These are phyloP conservation scores for Larimichthys crocea DNA, from an alignment of 2,113 vertebrate species.

Conservation along the genomic window DNA sequence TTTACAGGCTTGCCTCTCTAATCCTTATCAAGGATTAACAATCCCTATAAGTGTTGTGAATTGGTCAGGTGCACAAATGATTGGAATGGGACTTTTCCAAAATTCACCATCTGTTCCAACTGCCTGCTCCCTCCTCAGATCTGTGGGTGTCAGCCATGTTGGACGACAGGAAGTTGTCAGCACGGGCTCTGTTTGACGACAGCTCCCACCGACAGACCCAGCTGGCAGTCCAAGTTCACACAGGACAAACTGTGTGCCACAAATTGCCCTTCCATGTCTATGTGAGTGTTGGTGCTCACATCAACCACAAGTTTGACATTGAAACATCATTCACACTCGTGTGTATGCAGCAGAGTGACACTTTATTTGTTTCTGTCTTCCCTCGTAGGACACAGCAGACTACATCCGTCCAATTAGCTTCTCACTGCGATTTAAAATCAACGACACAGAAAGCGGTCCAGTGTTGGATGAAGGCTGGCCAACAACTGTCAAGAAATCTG, in stretches of 20 bases:
- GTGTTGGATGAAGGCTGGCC: conserved; percentile 90
- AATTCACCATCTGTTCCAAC: conserved; percentile 20
- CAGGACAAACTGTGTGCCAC: conserved; percentile 85
- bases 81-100: not conserved
- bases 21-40: not conserved
- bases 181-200: conserved; percentile 89
- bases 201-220: conserved; percentile 86
- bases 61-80: not conserved
- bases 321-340: not conserved
- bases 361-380: conserved; percentile 5
- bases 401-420: conserved; percentile 92
- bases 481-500: conserved; percentile 86
- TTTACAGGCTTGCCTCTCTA: not conserved
- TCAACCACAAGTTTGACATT: not conserved
- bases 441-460: conserved; percentile 83
- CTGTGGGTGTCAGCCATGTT: conserved; percentile 85
- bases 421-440: conserved; percentile 88
- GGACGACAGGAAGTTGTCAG: conserved; percentile 88
- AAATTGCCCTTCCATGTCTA: conserved; percentile 90
- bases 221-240: conserved; percentile 70
- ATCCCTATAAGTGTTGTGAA: not conserved
- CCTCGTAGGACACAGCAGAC: conserved; percentile 90
- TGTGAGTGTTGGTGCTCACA: conserved; percentile 79
- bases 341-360: not conserved
- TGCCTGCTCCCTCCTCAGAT: conserved; percentile 74